These are phyloP conservation scores for Ditula angustiorana DNA, from an alignment of 2,888 invertebrate species.

Conservation along the genomic window DNA sequence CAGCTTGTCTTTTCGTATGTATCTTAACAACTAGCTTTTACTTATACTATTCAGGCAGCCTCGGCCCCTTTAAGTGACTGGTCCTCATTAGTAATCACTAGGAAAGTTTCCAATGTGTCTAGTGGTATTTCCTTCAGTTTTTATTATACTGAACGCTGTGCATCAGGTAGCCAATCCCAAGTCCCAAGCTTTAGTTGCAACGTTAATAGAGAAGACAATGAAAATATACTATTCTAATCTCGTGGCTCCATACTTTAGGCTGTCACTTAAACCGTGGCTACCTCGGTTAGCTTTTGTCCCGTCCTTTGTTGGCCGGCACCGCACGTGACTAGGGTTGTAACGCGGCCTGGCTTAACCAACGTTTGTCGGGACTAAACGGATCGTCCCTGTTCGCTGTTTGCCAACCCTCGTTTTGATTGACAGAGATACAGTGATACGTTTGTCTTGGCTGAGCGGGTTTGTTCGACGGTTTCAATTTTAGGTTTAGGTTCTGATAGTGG, in stretches of 20 bases:
- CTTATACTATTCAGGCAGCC: too few species aligned
- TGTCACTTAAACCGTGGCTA: constrained; percentile 37
- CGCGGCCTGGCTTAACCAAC: constrained; percentile 61
- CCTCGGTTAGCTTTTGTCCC: constrained; percentile 41
- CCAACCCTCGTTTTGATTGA: constrained; percentile 66
- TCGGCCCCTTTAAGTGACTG: too few species aligned
- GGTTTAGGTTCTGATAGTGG: neutral
- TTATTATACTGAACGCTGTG: neutral
- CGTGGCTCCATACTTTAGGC: constrained; percentile 36
- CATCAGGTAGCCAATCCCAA: neutral
- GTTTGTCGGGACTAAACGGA: constrained; percentile 63
- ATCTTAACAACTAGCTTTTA: too few species aligned
- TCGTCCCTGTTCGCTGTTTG: constrained; percentile 47
- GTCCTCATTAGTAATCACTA: too few species aligned
- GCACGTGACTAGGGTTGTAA: constrained; percentile 75
- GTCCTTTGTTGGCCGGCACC: constrained; percentile 70
- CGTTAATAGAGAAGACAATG: constrained; percentile 10
- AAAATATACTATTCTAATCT: constrained; percentile 31
- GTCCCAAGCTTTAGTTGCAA: neutral
- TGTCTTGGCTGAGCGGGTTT: constrained; percentile 12
- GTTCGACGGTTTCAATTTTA: constrained; percentile 16
- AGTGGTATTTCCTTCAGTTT: neutral
- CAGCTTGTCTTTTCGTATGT: too few species aligned
- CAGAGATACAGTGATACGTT: constrained; percentile 57
- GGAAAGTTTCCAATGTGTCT: too few species aligned